Conservation (phyloP, 1,140 invertebrate genomes). For the Drosophila truncata region DNA sequence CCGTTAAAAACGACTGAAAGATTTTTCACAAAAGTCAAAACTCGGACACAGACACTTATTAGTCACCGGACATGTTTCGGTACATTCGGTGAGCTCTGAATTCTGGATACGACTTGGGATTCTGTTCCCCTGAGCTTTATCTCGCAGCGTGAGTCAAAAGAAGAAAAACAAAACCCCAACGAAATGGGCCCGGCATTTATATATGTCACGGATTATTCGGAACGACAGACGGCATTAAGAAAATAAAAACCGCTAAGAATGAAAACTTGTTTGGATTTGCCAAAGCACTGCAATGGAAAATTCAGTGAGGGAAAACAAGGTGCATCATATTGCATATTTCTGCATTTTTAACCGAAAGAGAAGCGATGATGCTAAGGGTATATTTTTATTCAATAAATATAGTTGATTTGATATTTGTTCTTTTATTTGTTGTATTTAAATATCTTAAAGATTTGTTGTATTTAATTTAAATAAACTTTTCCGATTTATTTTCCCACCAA, state of each 20-base stretch:
- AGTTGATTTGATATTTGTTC: neutral
- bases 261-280: conserved; percentile 41
- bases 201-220: conserved; percentile 44
- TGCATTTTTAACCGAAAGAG: too few species aligned
- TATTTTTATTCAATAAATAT: neutral
- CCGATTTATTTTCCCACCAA: neutral
- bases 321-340: too few species aligned
- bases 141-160: conserved; percentile 50
- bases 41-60: conserved; percentile 35
- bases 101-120: conserved; percentile 12
- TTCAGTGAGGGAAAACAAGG: neutral
- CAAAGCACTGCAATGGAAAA: conserved; percentile 13
- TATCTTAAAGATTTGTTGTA: neutral
- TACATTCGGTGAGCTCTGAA: conserved; percentile 33
- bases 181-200: conserved; percentile 27
- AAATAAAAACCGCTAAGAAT: conserved; percentile 29
- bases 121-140: conserved; percentile 20
- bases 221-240: conserved; percentile 22
- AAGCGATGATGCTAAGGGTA: neutral
- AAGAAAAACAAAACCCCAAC: conserved; percentile 13
- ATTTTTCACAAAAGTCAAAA: conserved; percentile 50
- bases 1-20: conserved; percentile 47
- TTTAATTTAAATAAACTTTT: neutral
- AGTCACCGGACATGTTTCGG: conserved; percentile 55
- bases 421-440: neutral